These are phyloP conservation scores for Alexandromys fortis DNA, from an alignment of 2,113 vertebrate genomes.

Conservation along the genomic window DNA sequence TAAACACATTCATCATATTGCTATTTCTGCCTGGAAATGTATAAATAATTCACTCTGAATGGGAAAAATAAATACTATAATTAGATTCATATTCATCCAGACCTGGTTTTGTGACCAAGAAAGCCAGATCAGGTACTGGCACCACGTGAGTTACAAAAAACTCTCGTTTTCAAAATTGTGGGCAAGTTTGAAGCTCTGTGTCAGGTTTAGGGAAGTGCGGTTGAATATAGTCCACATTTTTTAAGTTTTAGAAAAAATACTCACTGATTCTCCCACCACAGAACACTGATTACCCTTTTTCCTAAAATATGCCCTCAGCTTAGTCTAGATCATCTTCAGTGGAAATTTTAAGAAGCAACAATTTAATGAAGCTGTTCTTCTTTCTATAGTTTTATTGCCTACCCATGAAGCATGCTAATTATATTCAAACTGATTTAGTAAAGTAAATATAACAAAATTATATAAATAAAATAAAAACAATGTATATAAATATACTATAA, in stretches of 20 bases:
- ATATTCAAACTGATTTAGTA: constrained; percentile 25
- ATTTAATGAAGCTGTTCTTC: neutral
- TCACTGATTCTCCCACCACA: constrained; percentile 2
- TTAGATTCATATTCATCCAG: neutral
- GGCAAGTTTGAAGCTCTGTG: neutral
- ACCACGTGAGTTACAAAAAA: constrained; percentile 20
- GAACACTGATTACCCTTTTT: neutral
- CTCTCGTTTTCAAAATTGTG: constrained; percentile 45
- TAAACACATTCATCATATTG: constrained; percentile 46
- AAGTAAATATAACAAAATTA: neutral
- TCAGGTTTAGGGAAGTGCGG: neutral
- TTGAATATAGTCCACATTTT: neutral
- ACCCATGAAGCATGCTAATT: neutral
- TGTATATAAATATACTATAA: neutral
- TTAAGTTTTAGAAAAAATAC: constrained; percentile 17
- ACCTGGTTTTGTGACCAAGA: constrained; percentile 47
- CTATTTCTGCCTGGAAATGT: constrained; percentile 48
- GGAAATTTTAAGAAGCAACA: constrained; percentile 19
- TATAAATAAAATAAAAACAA: neutral
- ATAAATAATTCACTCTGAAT: constrained; percentile 46
- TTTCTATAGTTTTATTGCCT: neutral
- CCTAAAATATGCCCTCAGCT: constrained; percentile 7
- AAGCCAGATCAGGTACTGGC: constrained; percentile 2
- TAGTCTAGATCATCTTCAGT: neutral
- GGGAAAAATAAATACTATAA: constrained; percentile 49